Base-by-base conservation (phyloP, 2,888 invertebrate genomes). In the Plagiodera versicolora region DNA sequence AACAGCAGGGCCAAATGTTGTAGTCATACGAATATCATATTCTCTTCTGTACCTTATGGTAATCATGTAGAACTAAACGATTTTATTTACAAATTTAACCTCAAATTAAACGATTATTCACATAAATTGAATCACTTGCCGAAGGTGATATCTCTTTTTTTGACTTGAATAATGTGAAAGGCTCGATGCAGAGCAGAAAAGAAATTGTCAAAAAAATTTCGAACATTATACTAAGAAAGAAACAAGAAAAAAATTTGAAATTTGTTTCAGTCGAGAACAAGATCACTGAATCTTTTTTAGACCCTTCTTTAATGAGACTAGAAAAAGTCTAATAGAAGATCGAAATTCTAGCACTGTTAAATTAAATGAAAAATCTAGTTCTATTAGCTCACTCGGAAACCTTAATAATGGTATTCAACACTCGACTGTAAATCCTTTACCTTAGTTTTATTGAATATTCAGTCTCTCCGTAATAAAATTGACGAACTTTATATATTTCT, bases 401-500 rank as follows among this genome's bases (percentile, higher is more conserved):
- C 24, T 6, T 24, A 24, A 24, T 24, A 24, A 3, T 24, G n/a
- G n/a, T n/a, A n/a, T n/a, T n/a, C n/a, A n/a, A 19, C 48, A 48
- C 20, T n/a, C 48, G 24, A 24, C 24, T 24, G 24, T n/a, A 48
- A 24, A 20, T 48, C 48, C 18, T 24, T 48, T 24, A 48, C 48
- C 16, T 4, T 48, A 48, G n/a, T 48, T 48, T 24, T 48, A 48
- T 28, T 48, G 24, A 24, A 48, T 48, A 24, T 48, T 24, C 48
- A 48, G 48, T 48, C 20, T 48, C 48, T 48, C 8, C 18, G 48
- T 19, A 19, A 48, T 48, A 48, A 48, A 19, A 19, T 8, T 24
- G 48, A 48, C 28, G 48, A 48, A 20, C 28, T 48, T 48, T 20
- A 48, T 24, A 4, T 48, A 48, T 48, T 48, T 24, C n/a, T 48